phyloP scores from a whole-genome alignment of 2,888 invertebrate genomes.

The Aleiodes leptofemur region DNA sequence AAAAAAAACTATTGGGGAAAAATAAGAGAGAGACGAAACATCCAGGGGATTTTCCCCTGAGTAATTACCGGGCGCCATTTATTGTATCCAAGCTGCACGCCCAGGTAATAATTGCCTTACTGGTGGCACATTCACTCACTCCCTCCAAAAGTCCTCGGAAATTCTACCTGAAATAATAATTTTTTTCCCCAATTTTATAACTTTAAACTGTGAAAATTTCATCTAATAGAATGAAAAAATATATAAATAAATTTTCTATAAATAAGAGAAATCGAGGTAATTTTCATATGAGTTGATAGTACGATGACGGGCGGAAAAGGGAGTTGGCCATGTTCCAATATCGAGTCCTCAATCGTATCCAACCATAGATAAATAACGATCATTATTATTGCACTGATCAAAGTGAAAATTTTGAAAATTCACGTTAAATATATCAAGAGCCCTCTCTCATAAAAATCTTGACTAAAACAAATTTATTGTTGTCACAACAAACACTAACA shows the following conservation, averaged over 20 bases:
- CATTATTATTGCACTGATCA: constrained; percentile 48
- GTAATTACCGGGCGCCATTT: constrained; percentile 31
- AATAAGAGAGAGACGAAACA: constrained; percentile 1
- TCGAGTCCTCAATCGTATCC: constrained; percentile 41
- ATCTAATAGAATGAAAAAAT: background rate
- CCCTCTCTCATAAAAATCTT: no score
- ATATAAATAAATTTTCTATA: constrained; percentile 19
- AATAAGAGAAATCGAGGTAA: constrained; percentile 15
- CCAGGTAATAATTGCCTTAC: constrained; percentile 61
- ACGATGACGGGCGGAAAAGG: constrained; percentile 43
- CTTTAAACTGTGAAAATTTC: background rate
- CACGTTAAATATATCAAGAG: no score
- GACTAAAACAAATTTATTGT: background rate
- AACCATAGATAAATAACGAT: constrained; percentile 46
- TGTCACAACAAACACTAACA: constrained; percentile 2
- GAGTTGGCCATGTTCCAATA: constrained; percentile 45
- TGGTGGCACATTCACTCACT: constrained; percentile 61
- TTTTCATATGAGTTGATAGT: constrained; percentile 35
- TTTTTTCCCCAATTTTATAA: constrained; percentile 22
- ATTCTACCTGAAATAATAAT: constrained; percentile 30
- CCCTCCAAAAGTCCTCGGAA: background rate
- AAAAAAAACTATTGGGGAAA: constrained; percentile 6
- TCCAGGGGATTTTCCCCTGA: constrained; percentile 24
- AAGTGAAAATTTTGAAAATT: constrained; percentile 32
- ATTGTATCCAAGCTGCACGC: constrained; percentile 15